Conservation (phyloP, 2,888 invertebrate genomes). For the Papilio protenor region DNA sequence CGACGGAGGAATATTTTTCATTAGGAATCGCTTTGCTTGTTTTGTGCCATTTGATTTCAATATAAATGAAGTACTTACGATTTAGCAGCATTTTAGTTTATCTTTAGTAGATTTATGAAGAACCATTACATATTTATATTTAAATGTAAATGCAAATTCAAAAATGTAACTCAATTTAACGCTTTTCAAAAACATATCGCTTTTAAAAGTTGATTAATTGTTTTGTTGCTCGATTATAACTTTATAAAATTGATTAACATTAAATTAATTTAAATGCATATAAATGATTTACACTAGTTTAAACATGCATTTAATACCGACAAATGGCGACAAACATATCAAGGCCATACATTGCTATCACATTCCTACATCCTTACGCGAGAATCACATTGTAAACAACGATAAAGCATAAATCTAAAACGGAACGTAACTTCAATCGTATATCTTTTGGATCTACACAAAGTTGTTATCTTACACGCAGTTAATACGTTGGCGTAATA, state of each 20-base stretch:
- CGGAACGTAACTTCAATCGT: conserved; percentile 14
- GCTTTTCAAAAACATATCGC: not conserved
- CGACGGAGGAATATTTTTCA: conserved; percentile 22
- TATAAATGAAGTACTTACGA: not conserved
- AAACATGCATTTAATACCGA: not conserved
- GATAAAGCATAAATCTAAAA: conserved; percentile 23
- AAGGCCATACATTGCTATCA: not conserved
- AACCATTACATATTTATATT: not conserved
- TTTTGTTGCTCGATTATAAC: not conserved
- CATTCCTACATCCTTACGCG: not conserved
- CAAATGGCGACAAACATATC: not conserved
- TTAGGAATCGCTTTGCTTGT: conserved; percentile 5
- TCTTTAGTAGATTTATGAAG: not conserved
- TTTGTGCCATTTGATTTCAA: not conserved
- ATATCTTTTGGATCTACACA: conserved; percentile 23
- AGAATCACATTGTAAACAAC: conserved; percentile 16
- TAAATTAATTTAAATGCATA: no score
- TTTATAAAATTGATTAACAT: no score
- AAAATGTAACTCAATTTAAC: not conserved
- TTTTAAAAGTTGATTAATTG: not conserved
- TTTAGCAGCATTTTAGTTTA: not conserved
- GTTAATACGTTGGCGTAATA: conserved; percentile 40
- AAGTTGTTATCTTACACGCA: conserved; percentile 37
- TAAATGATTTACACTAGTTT: not conserved
- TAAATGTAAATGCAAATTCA: not conserved